A percentile compares a stretch with the other conserved stretches of the same genome.
phyloP scores from a whole-genome alignment of 2,797 vertebrate genomes.

The Premnoplex brunnescens region DNA sequence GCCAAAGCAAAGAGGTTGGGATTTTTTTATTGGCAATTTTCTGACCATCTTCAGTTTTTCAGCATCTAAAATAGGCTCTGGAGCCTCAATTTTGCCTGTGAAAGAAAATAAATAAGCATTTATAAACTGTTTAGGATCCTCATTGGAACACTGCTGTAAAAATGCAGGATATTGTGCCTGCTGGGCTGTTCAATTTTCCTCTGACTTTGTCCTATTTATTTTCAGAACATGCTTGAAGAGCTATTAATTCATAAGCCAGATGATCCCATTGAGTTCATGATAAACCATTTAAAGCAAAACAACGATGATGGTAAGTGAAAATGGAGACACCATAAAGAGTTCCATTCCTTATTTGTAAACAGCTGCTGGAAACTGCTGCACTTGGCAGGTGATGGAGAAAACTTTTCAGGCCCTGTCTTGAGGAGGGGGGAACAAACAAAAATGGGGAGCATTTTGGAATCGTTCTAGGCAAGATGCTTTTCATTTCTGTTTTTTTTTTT shows the following conservation, averaged over 20 bases:
- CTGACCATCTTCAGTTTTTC: not conserved
- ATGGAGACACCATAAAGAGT: not conserved
- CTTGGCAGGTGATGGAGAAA: not conserved
- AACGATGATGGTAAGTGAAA: constrained; percentile 77
- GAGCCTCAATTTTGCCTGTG: not conserved
- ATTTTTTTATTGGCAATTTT: not conserved
- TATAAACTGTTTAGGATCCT: not conserved
- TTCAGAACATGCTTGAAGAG: constrained; percentile 77
- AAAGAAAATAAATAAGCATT: not conserved
- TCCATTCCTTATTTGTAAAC: not conserved
- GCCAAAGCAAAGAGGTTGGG: not conserved
- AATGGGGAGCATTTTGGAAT: not conserved
- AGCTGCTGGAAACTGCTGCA: not conserved
- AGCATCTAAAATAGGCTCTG: not conserved
- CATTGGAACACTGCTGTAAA: not conserved
- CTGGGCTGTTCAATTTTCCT: not conserved
- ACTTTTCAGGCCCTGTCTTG: not conserved
- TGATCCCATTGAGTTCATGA: constrained; percentile 86
- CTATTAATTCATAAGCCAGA: constrained; percentile 85
- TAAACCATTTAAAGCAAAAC: constrained; percentile 78
- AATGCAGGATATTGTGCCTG: not conserved
- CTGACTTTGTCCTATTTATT: constrained; percentile 31
- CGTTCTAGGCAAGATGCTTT: constrained; percentile 49
- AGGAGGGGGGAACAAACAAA: not conserved
- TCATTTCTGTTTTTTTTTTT: constrained; percentile 28